Evolutionary conservation across 2,888 invertebrate genomes (phyloP), one percentile per base, ranked within the genome.

Genomic region (Octonoba sinensis): DNA sequence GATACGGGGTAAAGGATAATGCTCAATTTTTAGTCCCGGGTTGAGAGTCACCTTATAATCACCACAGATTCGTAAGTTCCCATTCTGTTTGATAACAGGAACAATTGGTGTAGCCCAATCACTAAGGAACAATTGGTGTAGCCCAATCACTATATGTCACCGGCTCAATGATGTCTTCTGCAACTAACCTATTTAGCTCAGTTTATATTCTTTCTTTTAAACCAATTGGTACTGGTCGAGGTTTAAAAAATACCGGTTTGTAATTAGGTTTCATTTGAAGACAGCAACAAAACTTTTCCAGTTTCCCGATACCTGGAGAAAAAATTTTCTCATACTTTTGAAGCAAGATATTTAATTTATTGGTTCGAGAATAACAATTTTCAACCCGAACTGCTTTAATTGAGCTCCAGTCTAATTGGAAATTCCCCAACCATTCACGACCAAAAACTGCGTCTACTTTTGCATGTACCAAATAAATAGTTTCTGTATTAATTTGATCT

Each of bases 1-100:
- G n/a, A 85, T 84, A 20, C 82, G 69, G 3, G 86, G 84, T 11
- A 86, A 60, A 15, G 85, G 86, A 57, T 86, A 86, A 67, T 87
- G 85, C 18, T 87, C 87, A 20, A 86, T 79, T 49, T 86, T 77
- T 46, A 87, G 44, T n/a, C 85, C 79, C 11, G 82, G 85, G 66
- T 86, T 87, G 13, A 87, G 78, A 4, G 86, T 85, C 24, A 73
- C 64, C 60, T 84, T 85, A 65, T 79, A 85, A 84, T 88, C 87
- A 0, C 86, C n/a, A n/a, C 87, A 74, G 27, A 27, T 27, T 27
- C 27, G 27, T 6, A 27, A 27, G 3, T 27, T 27, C 3, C 88
- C 70, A 59, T 70, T 70, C 70, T 70, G 70, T 47, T 70, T 70
- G 57, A 70, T 59, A 57, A 70, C 70, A 66, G 66, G 66, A 51